phyloP scores from a whole-genome alignment of 2,113 vertebrate species.

The Solea senegalensis region DNA sequence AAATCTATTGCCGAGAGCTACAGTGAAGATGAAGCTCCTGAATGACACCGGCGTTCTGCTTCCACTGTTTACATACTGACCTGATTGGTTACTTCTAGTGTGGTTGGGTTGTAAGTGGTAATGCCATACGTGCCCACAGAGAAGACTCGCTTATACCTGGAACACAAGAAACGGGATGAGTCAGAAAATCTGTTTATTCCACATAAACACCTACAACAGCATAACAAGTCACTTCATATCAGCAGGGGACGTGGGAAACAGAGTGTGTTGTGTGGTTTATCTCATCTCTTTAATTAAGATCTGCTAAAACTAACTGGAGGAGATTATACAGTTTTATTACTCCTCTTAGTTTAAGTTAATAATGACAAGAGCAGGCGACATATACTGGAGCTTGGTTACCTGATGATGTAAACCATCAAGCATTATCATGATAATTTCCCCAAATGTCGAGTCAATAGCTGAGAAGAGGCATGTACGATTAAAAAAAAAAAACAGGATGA shows the following conservation, averaged over 20 bases:
- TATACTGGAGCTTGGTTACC: conserved; percentile 10
- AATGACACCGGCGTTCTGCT: neutral
- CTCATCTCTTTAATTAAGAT: too few relatives aligned
- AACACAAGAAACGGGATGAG: conserved; percentile 55
- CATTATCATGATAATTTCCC: conserved; percentile 9
- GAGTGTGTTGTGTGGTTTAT: neutral
- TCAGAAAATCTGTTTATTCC: conserved; percentile 34
- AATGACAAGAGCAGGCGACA: conserved; percentile 24
- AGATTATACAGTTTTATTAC: neutral
- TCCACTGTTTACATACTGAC: conserved; percentile 71
- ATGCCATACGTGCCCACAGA: conserved; percentile 96
- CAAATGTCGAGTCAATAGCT: conserved; percentile 12
- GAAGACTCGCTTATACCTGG: conserved; percentile 97
- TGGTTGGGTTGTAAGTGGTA: conserved; percentile 97
- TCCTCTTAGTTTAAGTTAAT: neutral
- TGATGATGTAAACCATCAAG: neutral
- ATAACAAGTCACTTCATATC: neutral
- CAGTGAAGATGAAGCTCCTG: neutral
- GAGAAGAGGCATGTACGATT: neutral
- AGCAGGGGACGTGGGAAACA: neutral
- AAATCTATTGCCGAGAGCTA: neutral
- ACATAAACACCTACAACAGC: neutral
- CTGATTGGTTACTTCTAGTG: conserved; percentile 99
- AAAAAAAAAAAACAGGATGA: neutral
- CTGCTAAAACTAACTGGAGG: too few relatives aligned